Conservation (phyloP, 1,140 invertebrate genomes). For the Achatina immaculata region DNA sequence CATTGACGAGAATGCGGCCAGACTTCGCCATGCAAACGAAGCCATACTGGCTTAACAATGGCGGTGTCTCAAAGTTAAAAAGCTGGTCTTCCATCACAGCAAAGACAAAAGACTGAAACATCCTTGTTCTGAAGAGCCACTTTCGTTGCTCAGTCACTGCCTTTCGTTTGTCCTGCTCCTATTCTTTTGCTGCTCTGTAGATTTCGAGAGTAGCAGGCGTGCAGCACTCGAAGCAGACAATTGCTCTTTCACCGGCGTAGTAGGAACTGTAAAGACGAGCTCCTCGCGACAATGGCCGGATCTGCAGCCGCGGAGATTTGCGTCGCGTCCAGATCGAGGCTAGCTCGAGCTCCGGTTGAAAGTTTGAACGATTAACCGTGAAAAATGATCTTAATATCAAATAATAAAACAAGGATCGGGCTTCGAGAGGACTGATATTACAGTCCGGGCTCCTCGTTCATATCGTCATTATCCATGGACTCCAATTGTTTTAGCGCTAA, state of each 20-base stretch:
- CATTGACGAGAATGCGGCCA: no score
- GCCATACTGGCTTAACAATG: background rate
- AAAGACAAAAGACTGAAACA: background rate
- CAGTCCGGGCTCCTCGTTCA: background rate
- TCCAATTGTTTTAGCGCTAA: background rate
- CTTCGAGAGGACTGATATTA: background rate
- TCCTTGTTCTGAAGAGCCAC: constrained; percentile 2
- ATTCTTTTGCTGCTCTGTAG: background rate
- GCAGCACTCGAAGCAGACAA: background rate
- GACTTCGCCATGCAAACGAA: no score
- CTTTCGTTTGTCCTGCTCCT: background rate
- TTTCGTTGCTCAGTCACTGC: background rate
- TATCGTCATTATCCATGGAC: constrained; percentile 7
- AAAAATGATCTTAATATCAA: constrained; percentile 17
- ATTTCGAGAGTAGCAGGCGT: background rate
- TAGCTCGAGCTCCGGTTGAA: background rate
- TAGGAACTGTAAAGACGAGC: background rate
- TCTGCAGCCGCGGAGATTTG: background rate
- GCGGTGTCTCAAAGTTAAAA: background rate
- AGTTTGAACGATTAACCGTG: constrained; percentile 1
- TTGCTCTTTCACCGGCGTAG: background rate
- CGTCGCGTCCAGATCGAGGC: background rate
- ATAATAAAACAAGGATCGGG: background rate
- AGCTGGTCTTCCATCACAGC: background rate
- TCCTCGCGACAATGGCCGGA: background rate